These are phyloP conservation scores for cattle (Bos taurus) DNA, from an alignment of 2,113 vertebrate genomes.

Conservation along the genomic window ARS-UCD2.0 NC_037348.1:11139501-11140000, in stretches of 20 bases:
- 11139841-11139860: neutral
- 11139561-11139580: neutral
- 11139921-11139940: neutral
- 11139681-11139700: neutral
- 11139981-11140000: neutral
- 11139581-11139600: neutral
- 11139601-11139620: neutral
- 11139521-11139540: neutral
- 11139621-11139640: neutral
- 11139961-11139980: neutral
- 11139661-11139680: neutral
- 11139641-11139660: neutral
- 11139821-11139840: neutral
- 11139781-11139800: neutral
- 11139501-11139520: conserved; percentile 23
- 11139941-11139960: neutral
- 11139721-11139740: neutral
- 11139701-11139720: neutral
- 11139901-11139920: neutral
- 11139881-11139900: fast-evolving
- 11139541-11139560: neutral
- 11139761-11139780: neutral
- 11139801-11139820: fast-evolving
- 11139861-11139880: neutral
- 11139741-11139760: neutral